Conservation (phyloP, 2,888 invertebrate genomes). For the Scrobipalpa atriplicella region DNA sequence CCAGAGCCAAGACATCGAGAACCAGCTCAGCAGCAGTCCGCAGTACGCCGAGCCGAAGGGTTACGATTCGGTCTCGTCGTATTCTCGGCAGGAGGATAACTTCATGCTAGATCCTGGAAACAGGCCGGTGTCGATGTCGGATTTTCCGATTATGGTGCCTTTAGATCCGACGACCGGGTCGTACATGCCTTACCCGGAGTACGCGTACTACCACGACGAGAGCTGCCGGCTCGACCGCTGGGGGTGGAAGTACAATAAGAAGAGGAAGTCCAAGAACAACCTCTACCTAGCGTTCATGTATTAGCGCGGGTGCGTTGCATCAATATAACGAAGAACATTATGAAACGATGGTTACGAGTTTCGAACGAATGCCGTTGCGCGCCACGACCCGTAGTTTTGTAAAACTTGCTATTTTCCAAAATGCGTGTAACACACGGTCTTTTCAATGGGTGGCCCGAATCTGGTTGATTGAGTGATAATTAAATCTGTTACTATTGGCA, state of each 20-base stretch:
- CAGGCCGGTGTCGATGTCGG: slow-evolving; percentile 68
- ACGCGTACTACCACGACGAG: slow-evolving; percentile 67
- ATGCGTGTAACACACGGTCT: slow-evolving; percentile 59
- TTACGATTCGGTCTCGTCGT: slow-evolving; percentile 60
- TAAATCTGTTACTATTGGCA: slow-evolving; percentile 66
- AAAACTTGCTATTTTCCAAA: slow-evolving; percentile 45
- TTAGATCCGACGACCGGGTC: slow-evolving; percentile 65
- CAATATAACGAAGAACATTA: slow-evolving; percentile 34
- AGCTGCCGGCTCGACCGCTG: slow-evolving; percentile 55
- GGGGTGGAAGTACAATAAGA: slow-evolving; percentile 58
- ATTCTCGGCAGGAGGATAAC: slow-evolving; percentile 42
- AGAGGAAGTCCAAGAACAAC: slow-evolving; percentile 66
- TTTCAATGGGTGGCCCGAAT: slow-evolving; percentile 77
- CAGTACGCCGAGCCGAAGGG: slow-evolving; percentile 71
- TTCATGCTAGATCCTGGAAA: background rate
- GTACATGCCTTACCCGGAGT: slow-evolving; percentile 71
- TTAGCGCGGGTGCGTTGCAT: slow-evolving; percentile 61
- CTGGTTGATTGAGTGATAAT: slow-evolving; percentile 63
- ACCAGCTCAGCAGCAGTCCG: slow-evolving; percentile 61
- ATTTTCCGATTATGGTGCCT: slow-evolving; percentile 69
- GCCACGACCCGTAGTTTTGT: slow-evolving; percentile 59
- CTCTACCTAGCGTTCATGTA: slow-evolving; percentile 81
- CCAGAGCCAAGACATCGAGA: slow-evolving; percentile 63
- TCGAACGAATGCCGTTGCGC: slow-evolving; percentile 75
- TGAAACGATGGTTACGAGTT: slow-evolving; percentile 72